Conservation (phyloP, 2,888 invertebrate genomes). For the Anthrax anthrax region DNA sequence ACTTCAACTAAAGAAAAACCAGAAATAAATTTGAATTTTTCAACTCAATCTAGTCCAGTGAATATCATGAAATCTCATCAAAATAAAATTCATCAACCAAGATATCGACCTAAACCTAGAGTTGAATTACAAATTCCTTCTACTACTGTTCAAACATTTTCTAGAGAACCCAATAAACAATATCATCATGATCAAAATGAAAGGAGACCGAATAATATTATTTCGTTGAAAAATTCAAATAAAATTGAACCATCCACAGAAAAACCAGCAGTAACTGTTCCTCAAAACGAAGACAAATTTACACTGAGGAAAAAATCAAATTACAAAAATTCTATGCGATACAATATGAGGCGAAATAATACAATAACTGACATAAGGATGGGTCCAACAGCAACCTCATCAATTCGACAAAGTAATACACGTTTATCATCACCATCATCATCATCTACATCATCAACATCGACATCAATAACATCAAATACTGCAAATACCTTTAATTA, state of each 20-base stretch:
- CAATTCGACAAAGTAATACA: background rate
- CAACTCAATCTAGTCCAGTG: background rate
- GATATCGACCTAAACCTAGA: background rate
- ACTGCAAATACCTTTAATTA: background rate
- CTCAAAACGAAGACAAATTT: background rate
- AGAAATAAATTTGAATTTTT: background rate
- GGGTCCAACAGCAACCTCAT: background rate
- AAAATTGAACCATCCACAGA: background rate
- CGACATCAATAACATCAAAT: background rate
- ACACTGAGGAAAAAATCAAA: background rate
- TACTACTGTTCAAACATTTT: background rate
- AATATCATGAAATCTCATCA: too few relatives aligned
- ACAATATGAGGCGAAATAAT: background rate
- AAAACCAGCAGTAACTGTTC: background rate
- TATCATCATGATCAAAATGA: background rate
- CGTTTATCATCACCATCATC: background rate
- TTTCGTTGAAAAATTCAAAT: background rate
- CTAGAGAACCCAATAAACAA: background rate
- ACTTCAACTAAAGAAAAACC: background rate
- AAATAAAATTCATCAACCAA: background rate
- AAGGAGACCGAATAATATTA: background rate
- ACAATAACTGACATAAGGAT: background rate
- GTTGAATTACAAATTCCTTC: background rate
- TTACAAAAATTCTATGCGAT: background rate
- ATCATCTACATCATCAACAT: background rate